Evolutionary conservation across 2,888 invertebrate genomes (phyloP).

Genomic region (Byasa hedistus): DNA sequence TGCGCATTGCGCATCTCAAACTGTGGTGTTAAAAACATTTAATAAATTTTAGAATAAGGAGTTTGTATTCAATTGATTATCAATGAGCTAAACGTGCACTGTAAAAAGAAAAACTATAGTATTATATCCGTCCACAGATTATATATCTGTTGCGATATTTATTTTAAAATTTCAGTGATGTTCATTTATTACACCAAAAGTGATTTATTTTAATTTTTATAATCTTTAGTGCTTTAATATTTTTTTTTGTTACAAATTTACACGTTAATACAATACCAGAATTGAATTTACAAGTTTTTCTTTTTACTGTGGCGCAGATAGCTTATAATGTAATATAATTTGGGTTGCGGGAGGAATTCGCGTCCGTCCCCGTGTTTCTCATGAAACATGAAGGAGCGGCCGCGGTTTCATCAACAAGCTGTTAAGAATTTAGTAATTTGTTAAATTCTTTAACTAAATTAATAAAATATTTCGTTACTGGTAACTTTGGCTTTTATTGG

Average conservation of each 20-base stretch:
- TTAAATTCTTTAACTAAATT: constrained; percentile 72
- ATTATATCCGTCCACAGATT: background rate
- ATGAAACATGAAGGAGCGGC: constrained; percentile 41
- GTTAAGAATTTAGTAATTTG: constrained; percentile 64
- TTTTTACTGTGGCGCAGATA: background rate
- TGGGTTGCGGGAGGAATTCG: constrained; percentile 33
- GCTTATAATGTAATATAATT: background rate
- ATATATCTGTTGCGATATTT: background rate
- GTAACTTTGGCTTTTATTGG: constrained; percentile 34
- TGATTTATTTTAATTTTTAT: background rate
- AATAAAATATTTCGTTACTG: constrained; percentile 50
- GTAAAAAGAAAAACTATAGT: constrained; percentile 26
- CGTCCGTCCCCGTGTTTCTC: constrained; percentile 38
- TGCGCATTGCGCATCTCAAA: constrained; percentile 27
- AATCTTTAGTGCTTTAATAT: background rate
- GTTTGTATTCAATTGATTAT: constrained; percentile 7
- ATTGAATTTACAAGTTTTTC: background rate
- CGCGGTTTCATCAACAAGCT: constrained; percentile 34
- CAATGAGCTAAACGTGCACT: constrained; percentile 10
- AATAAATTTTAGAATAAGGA: constrained; percentile 5
- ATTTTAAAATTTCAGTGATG: background rate
- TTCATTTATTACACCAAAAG: background rate
- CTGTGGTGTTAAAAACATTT: constrained; percentile 20
- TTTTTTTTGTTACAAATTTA: background rate
- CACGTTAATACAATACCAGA: background rate